Conservation (phyloP, 2,797 vertebrate species). For the Squalus acanthias region DNA sequence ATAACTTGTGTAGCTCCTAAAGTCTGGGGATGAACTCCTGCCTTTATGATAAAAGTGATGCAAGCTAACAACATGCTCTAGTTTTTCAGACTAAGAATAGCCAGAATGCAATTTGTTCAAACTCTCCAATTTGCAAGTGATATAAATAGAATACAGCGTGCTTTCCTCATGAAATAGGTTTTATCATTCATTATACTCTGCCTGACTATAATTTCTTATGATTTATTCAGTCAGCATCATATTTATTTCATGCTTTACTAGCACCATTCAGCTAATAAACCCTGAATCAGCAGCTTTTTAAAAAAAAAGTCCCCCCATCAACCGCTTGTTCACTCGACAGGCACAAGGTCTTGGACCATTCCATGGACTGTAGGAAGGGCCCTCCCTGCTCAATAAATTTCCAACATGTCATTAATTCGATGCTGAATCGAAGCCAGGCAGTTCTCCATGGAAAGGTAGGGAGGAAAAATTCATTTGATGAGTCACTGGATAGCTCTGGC, state of each 20-base stretch:
- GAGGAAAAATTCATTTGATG: not conserved
- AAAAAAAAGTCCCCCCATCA: not conserved
- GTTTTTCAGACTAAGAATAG: not conserved
- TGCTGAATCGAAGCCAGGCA: not conserved
- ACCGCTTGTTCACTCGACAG: too few relatives aligned
- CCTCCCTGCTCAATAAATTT: not conserved
- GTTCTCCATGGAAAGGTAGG: not conserved
- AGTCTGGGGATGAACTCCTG: not conserved
- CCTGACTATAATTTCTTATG: not conserved
- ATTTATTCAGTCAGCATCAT: not conserved
- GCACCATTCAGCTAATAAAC: not conserved
- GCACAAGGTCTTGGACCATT: not conserved
- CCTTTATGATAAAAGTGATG: not conserved
- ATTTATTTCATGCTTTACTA: not conserved
- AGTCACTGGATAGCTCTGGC: not conserved
- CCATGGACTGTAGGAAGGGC: not conserved
- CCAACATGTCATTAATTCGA: not conserved
- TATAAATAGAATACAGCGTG: not conserved
- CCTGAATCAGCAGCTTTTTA: not conserved
- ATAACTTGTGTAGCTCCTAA: not conserved
- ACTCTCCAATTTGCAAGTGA: not conserved
- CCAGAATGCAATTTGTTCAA: not conserved
- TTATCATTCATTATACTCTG: not conserved
- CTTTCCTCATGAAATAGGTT: not conserved
- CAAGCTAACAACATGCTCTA: not conserved